Evolutionary conservation across 2,113 vertebrate species (phyloP).

Genomic region (Melanerpes formicivorus): DNA sequence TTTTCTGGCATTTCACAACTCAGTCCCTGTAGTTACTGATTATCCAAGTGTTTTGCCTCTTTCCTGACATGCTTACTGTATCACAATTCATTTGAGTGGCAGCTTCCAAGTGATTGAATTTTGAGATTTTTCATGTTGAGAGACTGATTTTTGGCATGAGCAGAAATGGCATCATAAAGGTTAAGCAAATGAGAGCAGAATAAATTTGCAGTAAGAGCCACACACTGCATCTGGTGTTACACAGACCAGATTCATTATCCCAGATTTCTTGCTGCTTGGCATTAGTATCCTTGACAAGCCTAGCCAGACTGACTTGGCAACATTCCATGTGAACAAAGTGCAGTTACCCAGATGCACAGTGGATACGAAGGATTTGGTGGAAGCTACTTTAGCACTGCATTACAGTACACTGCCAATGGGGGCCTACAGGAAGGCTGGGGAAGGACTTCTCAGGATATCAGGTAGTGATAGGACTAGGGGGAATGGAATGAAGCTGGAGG

Average conservation of each 20-base stretch:
- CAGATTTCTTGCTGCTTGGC: constrained; percentile 17
- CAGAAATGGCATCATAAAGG: constrained; percentile 48
- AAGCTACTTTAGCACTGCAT: background rate
- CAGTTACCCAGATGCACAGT: background rate
- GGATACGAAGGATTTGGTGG: background rate
- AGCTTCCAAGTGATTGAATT: constrained; percentile 3
- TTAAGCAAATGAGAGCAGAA: constrained; percentile 52
- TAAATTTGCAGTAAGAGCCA: constrained; percentile 39
- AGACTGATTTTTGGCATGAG: background rate
- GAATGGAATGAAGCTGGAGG: no score
- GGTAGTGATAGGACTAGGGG: no score
- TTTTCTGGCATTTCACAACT: constrained; percentile 11
- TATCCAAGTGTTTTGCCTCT: background rate
- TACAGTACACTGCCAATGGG: background rate
- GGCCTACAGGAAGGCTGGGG: no score
- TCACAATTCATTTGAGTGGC: background rate
- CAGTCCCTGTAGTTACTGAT: background rate
- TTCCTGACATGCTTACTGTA: background rate
- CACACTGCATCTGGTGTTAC: constrained; percentile 10
- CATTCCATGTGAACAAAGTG: accelerated
- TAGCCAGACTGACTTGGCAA: background rate
- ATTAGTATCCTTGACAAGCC: constrained; percentile 24
- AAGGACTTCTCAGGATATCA: no score
- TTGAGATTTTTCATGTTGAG: background rate
- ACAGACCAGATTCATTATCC: constrained; percentile 4